These are phyloP conservation scores for Neoscelio sp. DNA, from an alignment of 2,888 invertebrate species.

Conservation along the genomic window DNA sequence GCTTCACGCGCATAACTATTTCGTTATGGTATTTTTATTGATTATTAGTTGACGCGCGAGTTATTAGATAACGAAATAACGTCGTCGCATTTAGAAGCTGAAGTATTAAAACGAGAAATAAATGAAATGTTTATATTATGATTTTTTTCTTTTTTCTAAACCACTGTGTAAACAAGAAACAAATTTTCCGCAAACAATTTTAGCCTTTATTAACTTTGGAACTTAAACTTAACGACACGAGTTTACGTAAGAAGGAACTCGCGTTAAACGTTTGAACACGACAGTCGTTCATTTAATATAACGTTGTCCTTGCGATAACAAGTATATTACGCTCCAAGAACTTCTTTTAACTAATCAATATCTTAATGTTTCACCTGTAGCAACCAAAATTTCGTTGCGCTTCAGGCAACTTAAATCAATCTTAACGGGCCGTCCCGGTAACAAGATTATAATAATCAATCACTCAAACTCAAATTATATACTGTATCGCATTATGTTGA, in stretches of 20 bases:
- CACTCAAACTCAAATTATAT: neutral
- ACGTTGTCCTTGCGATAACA: conserved; percentile 22
- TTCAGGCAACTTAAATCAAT: conserved; percentile 1
- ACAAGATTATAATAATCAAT: conserved; percentile 6
- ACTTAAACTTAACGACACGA: neutral
- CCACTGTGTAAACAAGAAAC: neutral
- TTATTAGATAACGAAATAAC: no score
- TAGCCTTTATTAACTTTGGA: no score
- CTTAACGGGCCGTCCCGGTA: neutral
- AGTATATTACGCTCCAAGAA: neutral
- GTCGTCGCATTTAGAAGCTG: no score
- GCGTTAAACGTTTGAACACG: conserved; percentile 11
- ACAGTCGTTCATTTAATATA: conserved; percentile 18
- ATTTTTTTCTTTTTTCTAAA: no score
- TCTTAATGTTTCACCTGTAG: no score
- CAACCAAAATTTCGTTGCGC: neutral
- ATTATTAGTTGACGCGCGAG: neutral
- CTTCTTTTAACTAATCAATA: conserved; percentile 31
- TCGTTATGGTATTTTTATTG: neutral
- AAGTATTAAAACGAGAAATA: no score
- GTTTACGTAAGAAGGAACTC: conserved; percentile 16
- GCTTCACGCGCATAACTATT: conserved; percentile 3
- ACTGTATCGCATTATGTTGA: neutral
- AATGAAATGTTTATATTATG: no score
- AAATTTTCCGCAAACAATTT: no score